phyloP scores from a whole-genome alignment of 2,113 vertebrate genomes.

The Bujurquina vittata region DNA sequence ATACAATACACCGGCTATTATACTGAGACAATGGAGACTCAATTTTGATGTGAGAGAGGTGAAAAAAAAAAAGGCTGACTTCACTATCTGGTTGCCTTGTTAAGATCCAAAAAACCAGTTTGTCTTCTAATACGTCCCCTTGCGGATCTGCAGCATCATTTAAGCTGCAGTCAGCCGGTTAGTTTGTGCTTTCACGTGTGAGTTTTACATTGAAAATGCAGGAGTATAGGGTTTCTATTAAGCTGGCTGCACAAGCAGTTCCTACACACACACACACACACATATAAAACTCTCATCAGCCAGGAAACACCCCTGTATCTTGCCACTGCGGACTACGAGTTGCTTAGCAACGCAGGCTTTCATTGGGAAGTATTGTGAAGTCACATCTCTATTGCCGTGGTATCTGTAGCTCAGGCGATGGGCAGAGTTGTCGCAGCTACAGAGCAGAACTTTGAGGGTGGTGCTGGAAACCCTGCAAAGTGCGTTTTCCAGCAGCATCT shows the following conservation, averaged over 20 bases:
- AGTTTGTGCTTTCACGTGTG: background rate
- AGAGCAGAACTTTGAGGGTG: slow-evolving; percentile 32
- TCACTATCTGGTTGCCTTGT: background rate
- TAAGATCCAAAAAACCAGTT: slow-evolving; percentile 1
- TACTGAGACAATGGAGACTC: slow-evolving; percentile 35
- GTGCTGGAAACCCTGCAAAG: background rate
- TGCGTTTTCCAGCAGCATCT: background rate
- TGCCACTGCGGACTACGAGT: slow-evolving; percentile 70
- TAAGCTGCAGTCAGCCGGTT: background rate
- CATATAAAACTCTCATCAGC: slow-evolving; percentile 56
- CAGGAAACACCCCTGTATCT: slow-evolving; percentile 78
- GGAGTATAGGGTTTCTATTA: slow-evolving; percentile 3
- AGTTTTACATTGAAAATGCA: slow-evolving; percentile 25
- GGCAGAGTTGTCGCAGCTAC: slow-evolving; percentile 32
- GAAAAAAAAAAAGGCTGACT: slow-evolving; percentile 43
- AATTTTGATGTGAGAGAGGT: slow-evolving; percentile 32
- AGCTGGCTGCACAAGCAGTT: slow-evolving; percentile 29
- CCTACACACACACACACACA: slow-evolving; percentile 33
- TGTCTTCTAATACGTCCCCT: background rate
- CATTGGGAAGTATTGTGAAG: slow-evolving; percentile 62
- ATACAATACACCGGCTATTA: background rate
- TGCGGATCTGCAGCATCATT: background rate
- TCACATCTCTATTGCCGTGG: slow-evolving; percentile 53
- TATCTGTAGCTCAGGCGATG: slow-evolving; percentile 55
- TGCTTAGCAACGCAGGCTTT: slow-evolving; percentile 76